Conservation (phyloP, 2,888 invertebrate species). For the Dicycla oo region DNA sequence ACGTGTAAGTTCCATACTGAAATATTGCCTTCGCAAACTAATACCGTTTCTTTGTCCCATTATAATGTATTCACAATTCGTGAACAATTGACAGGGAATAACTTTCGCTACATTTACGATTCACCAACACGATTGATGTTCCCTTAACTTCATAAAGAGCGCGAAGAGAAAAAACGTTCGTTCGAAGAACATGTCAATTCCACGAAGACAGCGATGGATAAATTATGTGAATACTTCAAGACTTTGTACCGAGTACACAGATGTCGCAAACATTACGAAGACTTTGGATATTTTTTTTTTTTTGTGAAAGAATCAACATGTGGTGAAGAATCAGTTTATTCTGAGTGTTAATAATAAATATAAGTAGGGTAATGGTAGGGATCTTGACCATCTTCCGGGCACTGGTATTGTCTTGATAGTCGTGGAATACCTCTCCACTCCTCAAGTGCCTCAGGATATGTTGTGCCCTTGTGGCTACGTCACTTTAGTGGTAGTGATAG, state of each 20-base stretch:
- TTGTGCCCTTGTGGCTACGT: no score
- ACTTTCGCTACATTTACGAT: conserved; percentile 64
- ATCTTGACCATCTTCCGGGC: no score
- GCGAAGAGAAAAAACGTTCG: conserved; percentile 41
- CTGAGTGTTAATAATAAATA: no score
- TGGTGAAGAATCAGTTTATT: no score
- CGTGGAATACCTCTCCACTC: no score
- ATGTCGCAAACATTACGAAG: conserved; percentile 24
- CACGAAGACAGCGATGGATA: conserved; percentile 38
- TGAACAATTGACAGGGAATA: conserved; percentile 66
- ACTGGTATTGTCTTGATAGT: no score
- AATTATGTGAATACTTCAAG: conserved; percentile 50
- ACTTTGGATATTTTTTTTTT: conserved; percentile 16
- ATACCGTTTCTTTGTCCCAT: conserved; percentile 54
- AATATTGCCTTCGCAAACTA: conserved; percentile 35
- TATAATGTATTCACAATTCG: conserved; percentile 70
- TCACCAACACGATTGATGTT: conserved; percentile 57
- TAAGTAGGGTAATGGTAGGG: no score
- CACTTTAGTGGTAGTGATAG: no score
- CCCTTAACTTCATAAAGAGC: conserved; percentile 51
- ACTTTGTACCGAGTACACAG: conserved; percentile 37
- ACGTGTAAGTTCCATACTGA: conserved; percentile 19
- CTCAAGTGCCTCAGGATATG: no score
- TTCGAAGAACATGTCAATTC: conserved; percentile 42
- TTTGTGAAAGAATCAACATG: conserved; percentile 13